Base-by-base conservation (phyloP, 2,797 vertebrate genomes). In the Gallinago nigripennis region DNA sequence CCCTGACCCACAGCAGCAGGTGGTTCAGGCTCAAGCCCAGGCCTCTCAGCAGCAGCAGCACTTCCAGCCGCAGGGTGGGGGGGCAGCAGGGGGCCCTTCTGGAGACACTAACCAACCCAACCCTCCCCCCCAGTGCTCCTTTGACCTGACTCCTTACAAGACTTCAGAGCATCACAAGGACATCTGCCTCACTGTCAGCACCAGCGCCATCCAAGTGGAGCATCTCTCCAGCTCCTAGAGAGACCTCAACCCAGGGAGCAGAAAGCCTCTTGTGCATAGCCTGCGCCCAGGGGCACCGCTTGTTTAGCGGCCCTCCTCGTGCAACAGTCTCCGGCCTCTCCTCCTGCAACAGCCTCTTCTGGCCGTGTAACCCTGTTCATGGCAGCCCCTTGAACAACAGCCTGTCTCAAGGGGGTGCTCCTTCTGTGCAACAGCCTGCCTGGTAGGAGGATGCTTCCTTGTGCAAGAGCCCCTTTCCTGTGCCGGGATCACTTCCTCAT, bases 111-210 rank as follows among this genome's bases (percentile, higher is more conserved):
- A 98, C 92, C 97, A 97, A 69, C 84, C 97, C 82, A 98, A 99
- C 96, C 98, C 98, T 97, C 94, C 98, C 96, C 95, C 98, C 18
- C 98, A 98, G 95, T 99, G 99, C 97, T 99, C 99, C 41, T 99
- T 99, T 97, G 99, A 99, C 97, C 98, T 99, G 97, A 99, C 99
- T 96, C 99, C 99, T 94, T 99, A 99, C 98, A 99, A 99, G 98
- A 98, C 98, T 87, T 98, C 99, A 19, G 99, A 98, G 66, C 98
- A 99, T 95, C 99, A 99, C 97, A 99, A 99, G 98, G 99, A 99
- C 98, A 98, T 99, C 97, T 99, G 99, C 98, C 99, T 99, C 97
- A 99, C 99, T 88, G 99, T 99, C 97, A 99, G 99, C 96, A 98
- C 99, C 94, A 99, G 99, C 96, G 97, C 99, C 97, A 99, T 99